Percentiles rank a stretch among this genome's conserved stretches.
Conservation (phyloP, 2,113 vertebrate genomes). For the Dryoscopus gambensis region DNA sequence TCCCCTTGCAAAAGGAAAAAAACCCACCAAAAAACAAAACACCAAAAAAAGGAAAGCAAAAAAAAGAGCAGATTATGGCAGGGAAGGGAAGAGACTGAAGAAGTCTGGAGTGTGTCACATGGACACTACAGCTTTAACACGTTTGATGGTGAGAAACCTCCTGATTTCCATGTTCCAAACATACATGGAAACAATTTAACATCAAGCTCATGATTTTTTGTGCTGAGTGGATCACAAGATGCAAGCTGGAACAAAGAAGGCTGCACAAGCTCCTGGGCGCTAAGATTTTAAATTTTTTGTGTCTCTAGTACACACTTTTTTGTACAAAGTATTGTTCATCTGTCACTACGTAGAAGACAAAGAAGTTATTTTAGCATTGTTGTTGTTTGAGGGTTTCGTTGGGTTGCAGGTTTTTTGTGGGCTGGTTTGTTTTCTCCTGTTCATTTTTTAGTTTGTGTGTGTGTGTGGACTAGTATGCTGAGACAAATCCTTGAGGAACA, state of each 20-base stretch:
- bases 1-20: too few relatives aligned
- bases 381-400: not conserved
- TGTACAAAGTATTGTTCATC: not conserved
- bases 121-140: not conserved
- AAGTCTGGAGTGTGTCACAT: not conserved
- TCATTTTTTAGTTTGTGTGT: not conserved
- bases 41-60: not conserved
- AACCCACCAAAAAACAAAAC: not conserved
- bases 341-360: not conserved
- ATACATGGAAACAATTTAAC: not conserved
- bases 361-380: not conserved
- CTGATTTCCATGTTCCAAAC: not conserved
- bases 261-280: not conserved
- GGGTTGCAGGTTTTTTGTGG: not conserved
- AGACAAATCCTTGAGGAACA: not conserved
- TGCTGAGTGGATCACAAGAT: not conserved
- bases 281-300: not conserved
- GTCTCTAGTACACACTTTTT: not conserved
- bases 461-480: not conserved
- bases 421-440: not conserved
- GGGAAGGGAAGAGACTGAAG: not conserved
- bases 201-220: not conserved
- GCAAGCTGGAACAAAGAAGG: not conserved
- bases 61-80: not conserved
- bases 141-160: not conserved